Evolutionary conservation across 2,113 vertebrate species (phyloP), one percentile per base, ranked within the genome.

Genomic region (Rhodinocichla rosea): DNA sequence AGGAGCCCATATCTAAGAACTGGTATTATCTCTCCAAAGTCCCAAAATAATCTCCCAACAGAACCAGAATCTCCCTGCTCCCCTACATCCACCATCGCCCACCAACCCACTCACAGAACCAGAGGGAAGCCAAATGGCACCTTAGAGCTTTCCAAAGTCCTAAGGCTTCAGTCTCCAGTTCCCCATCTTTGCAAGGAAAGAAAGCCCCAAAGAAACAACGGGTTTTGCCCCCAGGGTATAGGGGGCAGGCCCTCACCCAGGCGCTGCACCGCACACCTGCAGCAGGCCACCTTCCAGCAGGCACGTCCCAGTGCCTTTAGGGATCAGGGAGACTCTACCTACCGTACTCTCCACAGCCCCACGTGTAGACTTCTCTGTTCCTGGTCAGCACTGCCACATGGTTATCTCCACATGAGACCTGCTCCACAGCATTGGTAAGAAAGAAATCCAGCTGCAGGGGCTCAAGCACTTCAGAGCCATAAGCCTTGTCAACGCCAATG

Each of bases 331-430:
- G 47, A 60, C 44, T 71, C 45, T 21, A 97, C 97, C 67, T 97
- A 99, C 99, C 99, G 2, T 99, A 99, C 90, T 99, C 99, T 52
- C 99, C 99, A 71, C 99, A 99, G 95, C 99, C 99, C 99, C 99
- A 99, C 0, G 99, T 99, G 96, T 98, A 99, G 70, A 99, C 98
- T 49, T 98, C 98, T 83, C 98, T 98, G 75, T 90, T 98, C 75
- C 99, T 98, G 57, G 99, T 99, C 94, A 99, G 97, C 52, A 99
- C 99, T 85, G 98, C 99, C 89, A 99, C 99, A 0, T 99, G 99
- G 95, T 99, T 99, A 97, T 99, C 99, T 39, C 99, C 99, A 94
- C 99, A 99, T 0, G 99, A 99, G 71, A 99, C 99, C 96, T 99
- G 99, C 67, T 98, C 98, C 67, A 99, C 99, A 4, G 98, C 98